phyloP scores from a whole-genome alignment of 2,113 vertebrate genomes.

The Ursus arctos region DNA sequence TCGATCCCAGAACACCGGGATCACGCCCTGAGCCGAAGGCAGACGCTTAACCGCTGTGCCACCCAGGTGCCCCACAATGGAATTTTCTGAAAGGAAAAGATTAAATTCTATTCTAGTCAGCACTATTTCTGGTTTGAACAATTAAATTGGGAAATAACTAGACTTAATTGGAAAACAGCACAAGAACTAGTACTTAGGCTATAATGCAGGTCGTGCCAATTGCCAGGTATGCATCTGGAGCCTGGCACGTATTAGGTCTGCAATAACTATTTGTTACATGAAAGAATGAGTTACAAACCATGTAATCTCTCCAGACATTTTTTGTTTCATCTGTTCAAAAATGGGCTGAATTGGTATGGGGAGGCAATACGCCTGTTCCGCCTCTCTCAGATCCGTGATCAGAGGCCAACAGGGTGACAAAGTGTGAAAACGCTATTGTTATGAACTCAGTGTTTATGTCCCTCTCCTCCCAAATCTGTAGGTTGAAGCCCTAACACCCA shows the following conservation, averaged over 20 bases:
- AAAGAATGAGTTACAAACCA: background rate
- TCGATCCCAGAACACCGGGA: too few relatives aligned
- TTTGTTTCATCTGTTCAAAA: background rate
- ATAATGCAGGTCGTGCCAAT: background rate
- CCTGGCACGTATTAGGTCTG: background rate
- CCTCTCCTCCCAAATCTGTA: background rate
- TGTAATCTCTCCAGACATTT: background rate
- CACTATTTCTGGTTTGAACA: background rate
- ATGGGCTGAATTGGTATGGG: background rate
- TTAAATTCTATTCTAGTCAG: background rate
- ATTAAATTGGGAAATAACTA: background rate
- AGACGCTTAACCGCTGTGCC: too few relatives aligned
- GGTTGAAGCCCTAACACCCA: background rate
- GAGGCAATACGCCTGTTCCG: background rate
- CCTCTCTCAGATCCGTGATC: background rate
- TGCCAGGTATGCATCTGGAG: background rate
- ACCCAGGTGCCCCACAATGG: too few relatives aligned
- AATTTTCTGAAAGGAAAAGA: slow-evolving; percentile 17
- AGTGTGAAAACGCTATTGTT: background rate
- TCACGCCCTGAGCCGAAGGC: too few relatives aligned
- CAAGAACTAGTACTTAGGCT: background rate
- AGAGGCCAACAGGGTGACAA: background rate
- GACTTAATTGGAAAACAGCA: background rate
- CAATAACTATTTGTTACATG: background rate
- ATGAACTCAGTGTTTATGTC: background rate